Evolutionary conservation across 1,140 invertebrate genomes (phyloP), one percentile per base, ranked within the genome.

Genomic region (Hetaerina americana): DNA sequence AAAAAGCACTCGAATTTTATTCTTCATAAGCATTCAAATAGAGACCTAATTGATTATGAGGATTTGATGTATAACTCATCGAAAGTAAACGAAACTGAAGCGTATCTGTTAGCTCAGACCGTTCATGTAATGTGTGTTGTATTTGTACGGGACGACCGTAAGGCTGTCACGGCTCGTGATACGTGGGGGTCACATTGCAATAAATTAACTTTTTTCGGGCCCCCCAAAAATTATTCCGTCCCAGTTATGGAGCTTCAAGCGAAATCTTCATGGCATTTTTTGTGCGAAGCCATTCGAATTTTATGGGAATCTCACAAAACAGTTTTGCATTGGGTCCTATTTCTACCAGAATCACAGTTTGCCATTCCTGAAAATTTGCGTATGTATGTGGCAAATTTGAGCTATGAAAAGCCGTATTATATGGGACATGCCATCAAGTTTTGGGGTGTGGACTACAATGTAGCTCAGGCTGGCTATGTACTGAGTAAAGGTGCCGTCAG

Each of bases 391-490:
- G 82, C 81, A 18, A 73, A 79, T 0, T 71, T 84, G 27, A 74
- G 84, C 75, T 72, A 76, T 29, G 75, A 75, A 2, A 26, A 80
- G 10, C 77, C 77, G n/a, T 78, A 82, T 77, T 86, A 86, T 77
- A 76, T 86, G 28, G 84, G 85, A 68, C 83, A 85, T 74, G 73
- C 82, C 0, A 77, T 84, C 27, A 75, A 76, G 66, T 76, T 85
- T 25, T 85, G 84, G 84, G 80, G 79, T 24, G 79, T 81, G 70
- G 73, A 76, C 22, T 85, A 85, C 66, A 86, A 86, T 75, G 76
- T 81, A 8, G 83, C 81, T 40, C 75, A 82, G 73, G 82, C 83
- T 31, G 85, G 84, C 27, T 85, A 83, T 75, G 84, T 84, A 66
- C 77, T 86, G 66, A 85, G 84, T 69, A 76, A 72, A 73, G 79